Evolutionary conservation across 2,888 invertebrate genomes (phyloP), one percentile per base, ranked within the genome.

Genomic region (Oegoconia quadripuncta): DNA sequence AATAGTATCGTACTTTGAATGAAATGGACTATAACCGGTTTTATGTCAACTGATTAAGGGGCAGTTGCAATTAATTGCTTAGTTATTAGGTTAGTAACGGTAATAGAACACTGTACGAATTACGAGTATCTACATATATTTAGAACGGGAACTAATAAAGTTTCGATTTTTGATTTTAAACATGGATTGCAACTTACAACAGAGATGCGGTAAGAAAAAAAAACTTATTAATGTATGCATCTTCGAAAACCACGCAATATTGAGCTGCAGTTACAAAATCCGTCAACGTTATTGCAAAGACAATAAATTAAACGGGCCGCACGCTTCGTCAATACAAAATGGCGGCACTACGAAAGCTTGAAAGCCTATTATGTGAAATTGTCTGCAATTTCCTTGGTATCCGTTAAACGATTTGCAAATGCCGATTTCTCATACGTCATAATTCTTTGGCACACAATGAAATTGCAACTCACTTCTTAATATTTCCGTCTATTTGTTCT

Each of bases 331-430:
- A 59, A 60, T 53, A 52, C 56, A 50, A 56, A 56, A 56, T 51
- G 55, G 41, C 45, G 31, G 50, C 52, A 56, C 33, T 32, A 35
- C 33, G 18, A 41, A 42, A 43, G 51, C 64, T 69, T 70, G 57
- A 71, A 76, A 68, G 71, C 59, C 76, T 74, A 84, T 84, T 84
- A 83, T 69, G 66, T 54, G 59, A 82, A 86, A 86, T 83, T 77
- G 83, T 75, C 70, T 66, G 74, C 84, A 86, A 86, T 86, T 86
- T 84, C 77, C 80, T 63, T 59, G 55, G 65, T 74, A 77, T 71
- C 72, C 70, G 74, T 71, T 83, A 86, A 84, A 83, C 83, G 83
- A 74, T 81, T 82, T 67, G 76, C 84, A 77, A 84, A 84, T 81
- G 80, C 69, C 74, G 66, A 83, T 83, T 83, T 76, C 74, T 72